Base-by-base conservation (phyloP, 2,797 vertebrate species). In the Scolopax rusticola region DNA sequence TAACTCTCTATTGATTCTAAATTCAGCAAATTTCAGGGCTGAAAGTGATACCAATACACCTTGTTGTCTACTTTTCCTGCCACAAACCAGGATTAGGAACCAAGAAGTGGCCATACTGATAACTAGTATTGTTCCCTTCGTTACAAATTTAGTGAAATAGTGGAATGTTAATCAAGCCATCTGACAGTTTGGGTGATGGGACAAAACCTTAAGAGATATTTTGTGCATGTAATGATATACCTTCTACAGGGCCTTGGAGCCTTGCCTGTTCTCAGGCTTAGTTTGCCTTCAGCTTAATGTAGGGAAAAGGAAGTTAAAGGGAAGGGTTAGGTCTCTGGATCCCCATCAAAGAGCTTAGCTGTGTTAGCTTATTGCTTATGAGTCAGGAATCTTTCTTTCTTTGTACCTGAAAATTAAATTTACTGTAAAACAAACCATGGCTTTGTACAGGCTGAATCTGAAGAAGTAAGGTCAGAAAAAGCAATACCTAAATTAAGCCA, bases 111-210 rank as follows among this genome's bases (percentile, higher is more conserved):
- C 48, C 63, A 82, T 48, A 67, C 13, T 68, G 30, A 24, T 33
- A 36, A 57, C 21, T 41, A 10, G 7, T 76, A 14, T 36, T 45
- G 8, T 74, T 81, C 71, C 33, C 75, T 91, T 80, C 59, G 78
- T 84, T 81, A 90, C 80, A 82, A 84, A n/a, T 57, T 50, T 53
- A 83, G 36, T 87, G 59, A 84, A 95, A 79, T 63, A 56, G 45
- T 75, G 60, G 32, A 50, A 18, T 80, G 79, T 83, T 63, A 65
- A 90, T 95, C 77, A 92, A 97, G 67, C 73, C 73, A 51, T 84
- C 60, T 84, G 80, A 76, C 40, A n/a, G 53, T 56, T 54, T 94
- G 88, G 70, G 68, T 53, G 48, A 51, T 57, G 43, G 40, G 48
- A 79, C 40, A 71, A 87, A 54, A 47, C 43, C 36, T 60, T 68